A percentile compares a stretch with the other conserved stretches of the same genome.
phyloP scores from a whole-genome alignment of 1,140 invertebrate species.

The Hycleus phaleratus region DNA sequence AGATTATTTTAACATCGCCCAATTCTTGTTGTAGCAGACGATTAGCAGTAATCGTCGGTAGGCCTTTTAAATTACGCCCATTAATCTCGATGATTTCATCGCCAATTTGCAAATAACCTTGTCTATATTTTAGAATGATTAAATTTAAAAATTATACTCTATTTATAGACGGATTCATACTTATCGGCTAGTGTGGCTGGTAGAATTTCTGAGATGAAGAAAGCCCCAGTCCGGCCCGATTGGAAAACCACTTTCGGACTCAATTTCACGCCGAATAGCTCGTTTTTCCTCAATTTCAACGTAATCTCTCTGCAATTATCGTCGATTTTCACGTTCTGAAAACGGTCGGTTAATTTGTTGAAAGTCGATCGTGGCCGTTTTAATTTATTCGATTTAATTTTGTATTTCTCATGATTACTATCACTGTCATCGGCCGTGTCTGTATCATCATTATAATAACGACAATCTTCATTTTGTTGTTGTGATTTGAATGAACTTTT shows the following conservation, averaged over 20 bases:
- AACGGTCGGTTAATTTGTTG: no score
- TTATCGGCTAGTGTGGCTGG: constrained; percentile 50
- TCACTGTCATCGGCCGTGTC: background rate
- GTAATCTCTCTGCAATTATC: no score
- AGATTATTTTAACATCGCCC: constrained; percentile 33
- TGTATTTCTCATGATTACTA: background rate
- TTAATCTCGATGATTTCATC: constrained; percentile 83
- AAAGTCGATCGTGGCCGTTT: background rate
- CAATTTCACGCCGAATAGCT: constrained; percentile 53
- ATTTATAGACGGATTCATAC: background rate
- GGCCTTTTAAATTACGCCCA: constrained; percentile 65
- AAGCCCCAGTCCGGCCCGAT: constrained; percentile 44
- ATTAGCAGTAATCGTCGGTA: constrained; percentile 49
- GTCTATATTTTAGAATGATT: constrained; percentile 42
- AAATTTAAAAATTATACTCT: constrained; percentile 22
- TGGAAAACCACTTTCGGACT: constrained; percentile 44
- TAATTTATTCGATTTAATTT: background rate
- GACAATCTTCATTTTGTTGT: background rate
- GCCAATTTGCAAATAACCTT: constrained; percentile 66
- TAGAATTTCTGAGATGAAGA: constrained; percentile 53
- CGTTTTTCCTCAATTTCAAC: constrained; percentile 38
- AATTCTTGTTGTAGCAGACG: constrained; percentile 22
- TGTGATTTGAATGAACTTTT: background rate
- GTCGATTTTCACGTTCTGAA: no score
- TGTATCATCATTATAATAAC: background rate